phyloP scores from a whole-genome alignment of 35 echinoderm and acorn worm species.

The Amphiura filiformis region DNA sequence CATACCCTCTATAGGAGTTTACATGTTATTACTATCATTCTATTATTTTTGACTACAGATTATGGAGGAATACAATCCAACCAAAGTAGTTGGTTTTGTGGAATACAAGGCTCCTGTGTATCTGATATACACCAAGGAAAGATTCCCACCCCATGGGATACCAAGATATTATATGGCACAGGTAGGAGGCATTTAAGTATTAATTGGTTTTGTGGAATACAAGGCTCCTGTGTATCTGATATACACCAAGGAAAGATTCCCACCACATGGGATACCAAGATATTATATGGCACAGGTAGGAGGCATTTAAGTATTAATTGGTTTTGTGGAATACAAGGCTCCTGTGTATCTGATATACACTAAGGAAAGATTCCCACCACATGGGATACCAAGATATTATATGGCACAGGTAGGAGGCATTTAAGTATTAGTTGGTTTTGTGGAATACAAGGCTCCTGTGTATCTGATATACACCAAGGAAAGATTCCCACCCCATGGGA shows the following conservation, averaged over 20 bases:
- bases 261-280: too few relatives aligned
- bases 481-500: conserved; percentile 21
- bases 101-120: conserved; percentile 45
- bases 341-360: conserved; percentile 29
- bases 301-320: too few relatives aligned
- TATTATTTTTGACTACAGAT: too few relatives aligned
- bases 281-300: neutral
- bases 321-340: too few relatives aligned
- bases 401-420: conserved; percentile 40
- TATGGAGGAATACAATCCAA: neutral
- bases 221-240: conserved; percentile 8
- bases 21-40: too few relatives aligned
- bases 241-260: too few relatives aligned
- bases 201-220: neutral
- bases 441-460: conserved; percentile 34
- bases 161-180: conserved; percentile 57
- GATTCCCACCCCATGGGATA: conserved; percentile 16
- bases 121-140: neutral
- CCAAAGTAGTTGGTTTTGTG: conserved; percentile 1
- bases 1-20: too few relatives aligned
- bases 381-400: conserved; percentile 48
- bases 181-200: neutral
- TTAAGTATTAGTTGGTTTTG: neutral
- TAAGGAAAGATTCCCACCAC: neutral
- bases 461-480: conserved; percentile 6